Conservation (phyloP, 2,113 vertebrate species). For the Chelonoidis abingdonii region DNA sequence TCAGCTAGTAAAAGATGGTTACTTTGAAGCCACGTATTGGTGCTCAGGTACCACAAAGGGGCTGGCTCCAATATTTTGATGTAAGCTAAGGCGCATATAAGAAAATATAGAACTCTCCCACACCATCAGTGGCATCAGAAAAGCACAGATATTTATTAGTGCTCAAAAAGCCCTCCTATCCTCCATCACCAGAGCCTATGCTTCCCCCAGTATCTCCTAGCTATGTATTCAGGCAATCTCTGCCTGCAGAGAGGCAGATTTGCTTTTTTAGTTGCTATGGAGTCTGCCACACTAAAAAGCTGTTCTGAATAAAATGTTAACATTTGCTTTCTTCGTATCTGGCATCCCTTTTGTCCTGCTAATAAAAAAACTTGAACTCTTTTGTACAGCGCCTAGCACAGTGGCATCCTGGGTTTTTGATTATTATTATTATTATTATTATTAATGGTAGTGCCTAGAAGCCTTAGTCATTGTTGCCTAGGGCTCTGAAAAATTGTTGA, state of each 20-base stretch:
- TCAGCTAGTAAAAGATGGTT: no score
- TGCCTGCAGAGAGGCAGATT: background rate
- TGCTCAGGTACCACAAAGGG: no score
- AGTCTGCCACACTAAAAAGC: background rate
- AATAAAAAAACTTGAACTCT: background rate
- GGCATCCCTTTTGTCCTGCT: background rate
- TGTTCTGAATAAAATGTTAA: background rate
- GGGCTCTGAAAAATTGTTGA: background rate
- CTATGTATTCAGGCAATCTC: background rate
- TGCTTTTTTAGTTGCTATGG: background rate
- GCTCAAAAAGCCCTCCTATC: background rate
- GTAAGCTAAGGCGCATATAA: background rate
- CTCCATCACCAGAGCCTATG: background rate
- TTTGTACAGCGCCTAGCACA: background rate
- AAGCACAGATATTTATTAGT: background rate
- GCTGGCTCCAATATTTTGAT: background rate
- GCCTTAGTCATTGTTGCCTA: background rate
- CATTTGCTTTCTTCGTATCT: background rate
- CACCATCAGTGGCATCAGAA: background rate
- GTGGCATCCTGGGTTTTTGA: background rate
- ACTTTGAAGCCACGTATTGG: no score
- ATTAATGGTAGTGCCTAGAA: no score
- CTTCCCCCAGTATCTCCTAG: background rate
- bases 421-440: background rate
- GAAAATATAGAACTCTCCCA: background rate